phyloP scores from a whole-genome alignment of 2,888 invertebrate genomes.

The Lycia hirtaria region DNA sequence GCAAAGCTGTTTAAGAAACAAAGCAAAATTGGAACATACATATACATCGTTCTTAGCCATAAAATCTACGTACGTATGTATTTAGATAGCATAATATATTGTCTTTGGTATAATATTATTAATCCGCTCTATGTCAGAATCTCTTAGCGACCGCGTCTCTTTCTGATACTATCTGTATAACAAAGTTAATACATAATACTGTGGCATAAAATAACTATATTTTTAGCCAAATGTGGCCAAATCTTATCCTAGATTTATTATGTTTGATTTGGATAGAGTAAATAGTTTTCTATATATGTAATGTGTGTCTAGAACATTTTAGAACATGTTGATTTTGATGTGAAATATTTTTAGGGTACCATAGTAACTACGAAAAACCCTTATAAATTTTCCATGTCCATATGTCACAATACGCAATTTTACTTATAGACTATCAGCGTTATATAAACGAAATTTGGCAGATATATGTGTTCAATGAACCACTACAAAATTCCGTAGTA shows the following conservation, averaged over 20 bases:
- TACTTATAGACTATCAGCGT: no score
- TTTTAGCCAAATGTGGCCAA: slow-evolving; percentile 17
- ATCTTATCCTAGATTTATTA: slow-evolving; percentile 26
- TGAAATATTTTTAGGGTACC: no score
- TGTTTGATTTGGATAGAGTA: slow-evolving; percentile 1
- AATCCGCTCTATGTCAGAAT: slow-evolving; percentile 25
- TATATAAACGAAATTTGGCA: no score
- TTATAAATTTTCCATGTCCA: no score
- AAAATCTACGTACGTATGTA: slow-evolving; percentile 49
- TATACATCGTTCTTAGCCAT: slow-evolving; percentile 38
- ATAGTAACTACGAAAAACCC: no score
- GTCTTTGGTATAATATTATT: slow-evolving; percentile 39
- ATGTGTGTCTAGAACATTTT: no score
- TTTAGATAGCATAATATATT: slow-evolving; percentile 53
- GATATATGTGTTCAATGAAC: no score
- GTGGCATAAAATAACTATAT: slow-evolving; percentile 22
- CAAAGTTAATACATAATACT: slow-evolving; percentile 22
- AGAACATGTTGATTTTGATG: no score
- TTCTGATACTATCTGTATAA: slow-evolving; percentile 33
- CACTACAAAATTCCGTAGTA: no score
- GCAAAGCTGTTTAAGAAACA: background rate
- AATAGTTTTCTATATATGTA: slow-evolving; percentile 7
- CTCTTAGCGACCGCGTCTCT: slow-evolving; percentile 22
- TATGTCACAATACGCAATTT: no score
- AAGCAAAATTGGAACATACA: background rate